Conservation (phyloP, 2,113 vertebrate genomes). For the Toxostoma redivivum region DNA sequence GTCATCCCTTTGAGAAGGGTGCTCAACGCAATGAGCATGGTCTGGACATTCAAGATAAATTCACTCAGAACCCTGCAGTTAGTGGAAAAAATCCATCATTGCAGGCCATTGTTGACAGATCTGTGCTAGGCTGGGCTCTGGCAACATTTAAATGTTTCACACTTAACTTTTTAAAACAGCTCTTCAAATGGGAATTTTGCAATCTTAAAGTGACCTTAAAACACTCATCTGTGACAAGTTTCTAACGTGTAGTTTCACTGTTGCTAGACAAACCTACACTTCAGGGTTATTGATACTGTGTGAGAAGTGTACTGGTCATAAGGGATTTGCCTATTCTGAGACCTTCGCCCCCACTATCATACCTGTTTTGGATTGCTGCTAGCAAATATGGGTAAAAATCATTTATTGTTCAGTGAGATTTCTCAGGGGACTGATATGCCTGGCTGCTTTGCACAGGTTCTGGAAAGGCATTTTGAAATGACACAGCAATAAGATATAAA, state of each 20-base stretch:
- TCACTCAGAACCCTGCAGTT: neutral
- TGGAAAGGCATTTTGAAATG: neutral
- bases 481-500: neutral
- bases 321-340: neutral
- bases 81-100: accelerated
- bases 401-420: neutral
- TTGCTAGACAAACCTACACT: neutral
- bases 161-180: neutral
- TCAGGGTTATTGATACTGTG: neutral
- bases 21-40: neutral
- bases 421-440: neutral
- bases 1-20: neutral
- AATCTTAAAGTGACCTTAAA: neutral
- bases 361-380: neutral
- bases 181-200: neutral
- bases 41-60: neutral
- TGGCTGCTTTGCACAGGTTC: neutral
- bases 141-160: neutral
- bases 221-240: neutral
- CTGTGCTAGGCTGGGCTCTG: neutral
- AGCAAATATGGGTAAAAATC: neutral
- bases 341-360: neutral
- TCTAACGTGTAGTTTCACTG: neutral
- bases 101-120: neutral
- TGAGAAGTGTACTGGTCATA: neutral